Conservation (phyloP, 1,140 invertebrate species). For the Aphelinus atriplicis region DNA sequence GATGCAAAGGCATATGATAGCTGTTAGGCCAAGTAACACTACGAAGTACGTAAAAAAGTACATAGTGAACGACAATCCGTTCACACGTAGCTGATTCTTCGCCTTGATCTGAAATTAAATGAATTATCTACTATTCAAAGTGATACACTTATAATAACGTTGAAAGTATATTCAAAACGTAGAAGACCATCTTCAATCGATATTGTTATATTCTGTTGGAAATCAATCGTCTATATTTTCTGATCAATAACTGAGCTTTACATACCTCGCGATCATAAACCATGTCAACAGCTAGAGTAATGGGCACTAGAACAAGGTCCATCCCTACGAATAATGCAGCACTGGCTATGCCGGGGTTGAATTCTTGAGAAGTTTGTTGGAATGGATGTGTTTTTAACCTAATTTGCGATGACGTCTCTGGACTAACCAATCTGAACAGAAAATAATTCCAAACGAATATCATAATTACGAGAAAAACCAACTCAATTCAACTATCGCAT, state of each 20-base stretch:
- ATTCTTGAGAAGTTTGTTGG: conserved; percentile 75
- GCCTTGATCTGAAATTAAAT: conserved; percentile 75
- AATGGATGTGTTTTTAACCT: conserved; percentile 73
- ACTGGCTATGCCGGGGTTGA: conserved; percentile 77
- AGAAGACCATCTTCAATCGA: too few species aligned
- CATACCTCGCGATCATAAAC: conserved; percentile 85
- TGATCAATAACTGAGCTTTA: conserved; percentile 1
- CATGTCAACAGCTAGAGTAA: conserved; percentile 81
- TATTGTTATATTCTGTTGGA: too few species aligned
- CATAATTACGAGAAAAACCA: too few species aligned
- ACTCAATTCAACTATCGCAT: too few species aligned
- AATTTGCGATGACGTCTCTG: conserved; percentile 50
- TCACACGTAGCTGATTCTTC: conserved; percentile 84
- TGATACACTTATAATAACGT: conserved; percentile 17
- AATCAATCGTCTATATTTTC: too few species aligned
- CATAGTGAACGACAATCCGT: conserved; percentile 79
- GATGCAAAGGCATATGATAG: conserved; percentile 73
- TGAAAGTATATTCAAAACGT: neutral
- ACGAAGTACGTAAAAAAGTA: conserved; percentile 84
- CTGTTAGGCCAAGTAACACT: conserved; percentile 76
- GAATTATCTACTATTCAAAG: neutral
- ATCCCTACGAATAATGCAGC: conserved; percentile 80
- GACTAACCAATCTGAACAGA: conserved; percentile 11
- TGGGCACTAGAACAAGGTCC: conserved; percentile 80
- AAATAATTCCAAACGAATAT: neutral